Evolutionary conservation across 2,797 vertebrate genomes (phyloP).

Genomic region (Coregonus ussuriensis): DNA sequence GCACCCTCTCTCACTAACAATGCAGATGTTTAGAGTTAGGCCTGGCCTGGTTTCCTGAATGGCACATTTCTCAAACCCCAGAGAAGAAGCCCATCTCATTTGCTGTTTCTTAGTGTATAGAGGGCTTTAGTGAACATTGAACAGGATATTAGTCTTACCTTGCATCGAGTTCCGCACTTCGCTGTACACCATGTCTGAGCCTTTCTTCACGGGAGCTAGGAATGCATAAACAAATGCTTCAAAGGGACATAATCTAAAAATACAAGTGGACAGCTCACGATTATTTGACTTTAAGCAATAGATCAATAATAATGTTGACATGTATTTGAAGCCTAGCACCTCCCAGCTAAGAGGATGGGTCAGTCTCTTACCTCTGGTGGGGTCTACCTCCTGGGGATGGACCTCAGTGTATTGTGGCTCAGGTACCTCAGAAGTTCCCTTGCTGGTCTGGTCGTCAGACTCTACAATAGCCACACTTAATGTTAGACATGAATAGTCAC

Average conservation of each 20-base stretch:
- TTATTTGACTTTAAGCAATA: neutral
- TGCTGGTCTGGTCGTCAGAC: conserved; percentile 65
- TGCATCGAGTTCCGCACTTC: conserved; percentile 58
- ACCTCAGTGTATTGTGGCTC: conserved; percentile 55
- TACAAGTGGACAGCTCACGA: neutral
- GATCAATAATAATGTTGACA: neutral
- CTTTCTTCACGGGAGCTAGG: conserved; percentile 46
- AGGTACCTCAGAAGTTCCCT: conserved; percentile 41
- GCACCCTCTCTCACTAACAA: conserved; percentile 69
- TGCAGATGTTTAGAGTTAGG: conserved; percentile 62
- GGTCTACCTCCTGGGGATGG: conserved; percentile 43
- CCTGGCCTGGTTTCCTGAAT: conserved; percentile 56
- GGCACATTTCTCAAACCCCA: conserved; percentile 15
- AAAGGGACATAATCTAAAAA: neutral
- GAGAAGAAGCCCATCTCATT: conserved; percentile 30
- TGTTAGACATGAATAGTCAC: neutral
- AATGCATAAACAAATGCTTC: conserved; percentile 4
- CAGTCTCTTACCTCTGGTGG: conserved; percentile 53
- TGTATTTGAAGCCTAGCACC: neutral
- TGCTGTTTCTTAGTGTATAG: neutral
- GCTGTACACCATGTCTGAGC: conserved; percentile 47
- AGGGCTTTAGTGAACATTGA: conserved; percentile 9
- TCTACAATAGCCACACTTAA: conserved; percentile 55
- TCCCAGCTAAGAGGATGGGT: neutral
- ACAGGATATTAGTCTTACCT: conserved; percentile 54